Base-by-base conservation (phyloP, 2,113 vertebrate species). In the Rhinichthys klamathensis region DNA sequence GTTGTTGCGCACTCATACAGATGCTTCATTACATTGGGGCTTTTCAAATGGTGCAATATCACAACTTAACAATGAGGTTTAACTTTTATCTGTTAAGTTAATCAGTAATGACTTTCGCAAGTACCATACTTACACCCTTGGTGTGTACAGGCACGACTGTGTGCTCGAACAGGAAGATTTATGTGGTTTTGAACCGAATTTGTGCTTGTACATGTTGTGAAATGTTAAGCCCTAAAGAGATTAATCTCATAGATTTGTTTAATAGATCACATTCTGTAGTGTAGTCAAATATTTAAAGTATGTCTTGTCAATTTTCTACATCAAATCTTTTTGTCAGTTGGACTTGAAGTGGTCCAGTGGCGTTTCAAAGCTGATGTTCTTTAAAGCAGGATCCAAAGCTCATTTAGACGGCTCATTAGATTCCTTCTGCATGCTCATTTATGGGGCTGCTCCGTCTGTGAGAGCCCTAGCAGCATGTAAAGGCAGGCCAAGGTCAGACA, bases 301-400 rank as follows among this genome's bases (percentile, higher is more conserved):
- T 83, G 13, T 58, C 30, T 72, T 38, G 21, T 78, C 11, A 38
- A 13, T 72, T 56, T 70, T 82, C 18, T 27, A 54, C 63, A 58
- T 73, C 63, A 69, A 15, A 69, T 73, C 35, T 73, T 60, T 63
- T 41, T 76, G 46, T 69, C 32, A 25, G 49, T 75, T 25, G 67
- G 49, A 86, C 41, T 74, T 30, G 27, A 82, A 84, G 49, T 69
- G 49, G 76, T 72, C 35, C 60, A 12, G 51, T 84, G 61, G 25
- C 21, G 21, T 79, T 84, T 63, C 69, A 82, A 51, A 77, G 78
- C 44, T 77, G 82, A 82, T 35, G 56, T 86, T 84, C 85, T 86
- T 85, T 91, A 89, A 90, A 87, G 89, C 85, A 80, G 83, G 80
- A 86, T 87, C 80, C 65, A 72, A 86, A 87, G 80, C 70, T 85